Percentiles rank a stretch among this genome's conserved stretches.
Conservation (phyloP, 1,140 invertebrate species). For the Rhyzopertha dominica region DNA sequence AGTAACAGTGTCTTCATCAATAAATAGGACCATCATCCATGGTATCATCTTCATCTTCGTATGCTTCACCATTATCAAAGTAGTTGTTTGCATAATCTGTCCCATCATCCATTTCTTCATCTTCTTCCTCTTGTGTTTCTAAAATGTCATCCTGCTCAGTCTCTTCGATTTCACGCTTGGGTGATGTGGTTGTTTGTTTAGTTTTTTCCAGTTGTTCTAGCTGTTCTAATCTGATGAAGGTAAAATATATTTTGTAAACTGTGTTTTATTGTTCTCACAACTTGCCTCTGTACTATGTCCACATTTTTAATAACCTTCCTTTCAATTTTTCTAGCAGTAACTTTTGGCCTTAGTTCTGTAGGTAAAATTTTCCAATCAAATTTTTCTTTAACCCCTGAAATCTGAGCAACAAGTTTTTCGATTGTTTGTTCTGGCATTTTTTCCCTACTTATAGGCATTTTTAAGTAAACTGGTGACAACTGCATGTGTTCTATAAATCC, state of each 20-base stretch:
- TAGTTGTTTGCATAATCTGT: constrained; percentile 79
- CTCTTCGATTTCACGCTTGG: no score
- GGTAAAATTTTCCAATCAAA: constrained; percentile 57
- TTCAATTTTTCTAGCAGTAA: constrained; percentile 33
- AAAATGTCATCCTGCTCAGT: constrained; percentile 52
- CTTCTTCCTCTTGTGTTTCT: constrained; percentile 50
- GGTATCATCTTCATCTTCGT: constrained; percentile 82
- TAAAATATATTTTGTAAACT: not conserved
- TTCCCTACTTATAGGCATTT: constrained; percentile 44
- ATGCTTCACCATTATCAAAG: constrained; percentile 83
- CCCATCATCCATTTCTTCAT: constrained; percentile 67
- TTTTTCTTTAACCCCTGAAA: constrained; percentile 44
- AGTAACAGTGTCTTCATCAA: no score
- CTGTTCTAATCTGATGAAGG: constrained; percentile 40
- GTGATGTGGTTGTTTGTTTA: no score
- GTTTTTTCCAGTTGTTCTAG: constrained; percentile 58
- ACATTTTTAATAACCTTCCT: constrained; percentile 33
- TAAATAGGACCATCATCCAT: constrained; percentile 71
- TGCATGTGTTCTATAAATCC: constrained; percentile 55
- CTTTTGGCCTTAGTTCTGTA: constrained; percentile 51
- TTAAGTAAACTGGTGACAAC: constrained; percentile 51
- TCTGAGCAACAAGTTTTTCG: constrained; percentile 55
- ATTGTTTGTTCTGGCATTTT: constrained; percentile 61
- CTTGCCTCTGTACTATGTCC: constrained; percentile 41
- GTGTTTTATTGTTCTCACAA: not conserved